Evolutionary conservation across 2,888 invertebrate genomes (phyloP).

Genomic region (Chrysolina haemoptera): DNA sequence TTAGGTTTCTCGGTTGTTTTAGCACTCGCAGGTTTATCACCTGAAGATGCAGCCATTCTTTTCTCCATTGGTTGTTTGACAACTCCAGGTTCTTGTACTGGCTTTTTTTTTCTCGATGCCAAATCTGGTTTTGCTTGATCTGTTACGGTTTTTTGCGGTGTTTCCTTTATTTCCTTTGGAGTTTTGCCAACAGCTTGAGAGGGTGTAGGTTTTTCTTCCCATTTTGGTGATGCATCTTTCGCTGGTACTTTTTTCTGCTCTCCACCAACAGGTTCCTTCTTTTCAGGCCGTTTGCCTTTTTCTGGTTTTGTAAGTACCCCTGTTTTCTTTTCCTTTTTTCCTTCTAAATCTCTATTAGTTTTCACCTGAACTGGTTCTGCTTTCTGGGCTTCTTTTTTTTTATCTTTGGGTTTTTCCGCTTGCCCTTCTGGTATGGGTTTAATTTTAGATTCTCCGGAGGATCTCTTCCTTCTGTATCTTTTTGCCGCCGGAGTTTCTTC

Average conservation of each 20-base stretch:
- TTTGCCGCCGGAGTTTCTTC: constrained; percentile 24
- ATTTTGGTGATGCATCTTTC: constrained; percentile 11
- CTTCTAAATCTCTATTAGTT: not conserved
- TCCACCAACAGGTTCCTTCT: not conserved
- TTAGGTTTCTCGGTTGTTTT: not conserved
- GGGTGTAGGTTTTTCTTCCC: not conserved
- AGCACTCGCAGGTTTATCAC: not conserved
- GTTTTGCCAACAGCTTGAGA: not conserved
- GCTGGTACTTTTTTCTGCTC: not conserved
- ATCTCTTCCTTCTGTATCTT: constrained; percentile 19
- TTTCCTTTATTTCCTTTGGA: not conserved
- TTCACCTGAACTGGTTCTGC: constrained; percentile 9
- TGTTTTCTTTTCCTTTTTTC: constrained; percentile 15
- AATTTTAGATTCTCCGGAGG: not conserved
- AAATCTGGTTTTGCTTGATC: not conserved
- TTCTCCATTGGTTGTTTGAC: not conserved
- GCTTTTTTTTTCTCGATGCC: too few relatives aligned
- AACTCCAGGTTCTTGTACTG: not conserved
- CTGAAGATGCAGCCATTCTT: not conserved
- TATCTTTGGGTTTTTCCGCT: constrained; percentile 7
- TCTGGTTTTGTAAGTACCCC: not conserved
- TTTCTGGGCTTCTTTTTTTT: constrained; percentile 26
- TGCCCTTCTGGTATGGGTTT: not conserved
- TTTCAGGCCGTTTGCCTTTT: not conserved
- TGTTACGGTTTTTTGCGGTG: not conserved